phyloP scores from a whole-genome alignment of 2,113 vertebrate genomes.

The Rhegmatorhina hoffmannsi region DNA sequence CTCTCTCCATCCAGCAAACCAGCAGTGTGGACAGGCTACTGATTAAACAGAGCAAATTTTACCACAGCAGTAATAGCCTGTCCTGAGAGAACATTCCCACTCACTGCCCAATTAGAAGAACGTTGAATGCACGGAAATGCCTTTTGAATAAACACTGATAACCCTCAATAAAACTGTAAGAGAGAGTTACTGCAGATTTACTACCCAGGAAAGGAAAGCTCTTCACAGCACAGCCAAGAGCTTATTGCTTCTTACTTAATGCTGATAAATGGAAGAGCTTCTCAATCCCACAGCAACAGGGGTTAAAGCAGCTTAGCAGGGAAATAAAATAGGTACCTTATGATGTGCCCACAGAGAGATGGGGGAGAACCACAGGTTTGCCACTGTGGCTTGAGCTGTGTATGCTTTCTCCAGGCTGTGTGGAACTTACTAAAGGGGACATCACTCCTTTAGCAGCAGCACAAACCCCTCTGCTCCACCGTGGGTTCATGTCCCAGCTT shows the following conservation, averaged over 20 bases:
- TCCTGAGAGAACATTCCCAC: neutral
- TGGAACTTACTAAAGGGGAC: neutral
- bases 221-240: neutral
- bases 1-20: slow-evolving; percentile 3
- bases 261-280: neutral
- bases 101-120: slow-evolving; percentile 34
- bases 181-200: slow-evolving; percentile 49
- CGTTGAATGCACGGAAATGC: slow-evolving; percentile 39
- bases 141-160: slow-evolving; percentile 63
- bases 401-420: neutral
- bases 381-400: neutral
- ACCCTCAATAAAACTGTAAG: slow-evolving; percentile 54
- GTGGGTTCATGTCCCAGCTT: rapidly evolving
- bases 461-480: rapidly evolving
- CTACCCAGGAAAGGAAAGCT: slow-evolving; percentile 23
- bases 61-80: neutral
- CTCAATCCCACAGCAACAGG: neutral
- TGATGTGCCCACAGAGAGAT: neutral
- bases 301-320: neutral
- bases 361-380: neutral
- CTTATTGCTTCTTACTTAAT: slow-evolving; percentile 6
- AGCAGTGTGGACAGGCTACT: neutral
- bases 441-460: neutral
- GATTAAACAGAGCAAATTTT: neutral
- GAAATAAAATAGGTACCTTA: neutral